phyloP scores from a whole-genome alignment of 2,888 invertebrate genomes.

The Orthonychiurus folsomi region DNA sequence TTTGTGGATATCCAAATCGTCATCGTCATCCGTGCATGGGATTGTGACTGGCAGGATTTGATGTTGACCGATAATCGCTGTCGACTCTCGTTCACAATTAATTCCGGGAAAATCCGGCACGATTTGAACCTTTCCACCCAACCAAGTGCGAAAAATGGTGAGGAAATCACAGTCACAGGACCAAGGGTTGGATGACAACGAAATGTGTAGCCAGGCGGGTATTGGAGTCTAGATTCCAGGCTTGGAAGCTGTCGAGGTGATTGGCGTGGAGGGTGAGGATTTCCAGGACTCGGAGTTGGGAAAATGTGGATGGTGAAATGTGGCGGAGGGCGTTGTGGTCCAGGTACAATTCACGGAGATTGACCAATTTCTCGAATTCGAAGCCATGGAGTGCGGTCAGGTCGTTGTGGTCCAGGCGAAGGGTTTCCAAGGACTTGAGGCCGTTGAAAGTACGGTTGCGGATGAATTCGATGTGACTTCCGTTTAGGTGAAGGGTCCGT shows the following conservation, averaged over 20 bases:
- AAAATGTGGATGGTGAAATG: slow-evolving; percentile 71
- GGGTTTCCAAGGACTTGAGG: slow-evolving; percentile 59
- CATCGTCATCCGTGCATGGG: too few relatives aligned
- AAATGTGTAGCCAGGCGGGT: too few relatives aligned
- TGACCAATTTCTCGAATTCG: slow-evolving; percentile 66
- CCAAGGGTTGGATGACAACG: slow-evolving; percentile 59
- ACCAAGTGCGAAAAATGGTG: slow-evolving; percentile 58
- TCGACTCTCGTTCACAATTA: neutral
- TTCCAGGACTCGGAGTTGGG: slow-evolving; percentile 66
- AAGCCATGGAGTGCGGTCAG: slow-evolving; percentile 62
- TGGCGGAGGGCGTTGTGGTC: slow-evolving; percentile 65
- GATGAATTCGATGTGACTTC: slow-evolving; percentile 64
- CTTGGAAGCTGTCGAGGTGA: slow-evolving; percentile 65
- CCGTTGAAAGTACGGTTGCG: slow-evolving; percentile 77
- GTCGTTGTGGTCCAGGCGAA: slow-evolving; percentile 69
- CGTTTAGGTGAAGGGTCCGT: slow-evolving; percentile 66
- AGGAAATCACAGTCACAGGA: slow-evolving; percentile 72
- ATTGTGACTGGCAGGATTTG: neutral
- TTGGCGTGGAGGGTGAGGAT: slow-evolving; percentile 75
- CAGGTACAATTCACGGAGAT: slow-evolving; percentile 63
- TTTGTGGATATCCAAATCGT: neutral
- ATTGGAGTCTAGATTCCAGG: too few relatives aligned
- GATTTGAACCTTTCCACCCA: neutral
- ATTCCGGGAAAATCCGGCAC: neutral
- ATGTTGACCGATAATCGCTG: neutral